A percentile compares a stretch with the other conserved stretches of the same genome.
phyloP scores from a whole-genome alignment of 2,113 vertebrate genomes.

The Procapra przewalskii region DNA sequence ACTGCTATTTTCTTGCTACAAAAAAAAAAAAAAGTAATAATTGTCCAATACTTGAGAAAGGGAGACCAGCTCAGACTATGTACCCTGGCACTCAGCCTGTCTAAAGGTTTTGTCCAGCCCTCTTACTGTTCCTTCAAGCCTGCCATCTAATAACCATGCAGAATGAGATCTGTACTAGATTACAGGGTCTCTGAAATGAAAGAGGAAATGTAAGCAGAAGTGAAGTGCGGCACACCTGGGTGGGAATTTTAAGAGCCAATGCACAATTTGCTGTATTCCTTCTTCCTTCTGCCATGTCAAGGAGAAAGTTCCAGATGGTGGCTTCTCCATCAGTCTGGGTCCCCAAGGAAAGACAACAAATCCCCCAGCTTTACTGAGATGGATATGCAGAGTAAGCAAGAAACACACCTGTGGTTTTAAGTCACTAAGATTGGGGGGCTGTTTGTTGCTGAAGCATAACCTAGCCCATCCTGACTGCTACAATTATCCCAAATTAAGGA shows the following conservation, averaged over 20 bases:
- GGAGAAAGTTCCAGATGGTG: neutral
- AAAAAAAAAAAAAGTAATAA: neutral
- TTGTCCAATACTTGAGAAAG: neutral
- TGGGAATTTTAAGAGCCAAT: neutral
- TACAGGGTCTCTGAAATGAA: neutral
- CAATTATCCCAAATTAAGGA: neutral
- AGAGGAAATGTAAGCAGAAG: neutral
- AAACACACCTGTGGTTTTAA: neutral
- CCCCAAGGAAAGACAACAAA: neutral
- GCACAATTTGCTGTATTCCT: neutral
- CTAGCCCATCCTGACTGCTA: neutral
- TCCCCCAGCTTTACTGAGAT: neutral
- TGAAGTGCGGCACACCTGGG: neutral
- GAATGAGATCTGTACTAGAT: neutral
- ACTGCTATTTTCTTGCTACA: conserved; percentile 17
- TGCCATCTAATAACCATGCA: neutral
- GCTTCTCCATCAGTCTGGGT: neutral
- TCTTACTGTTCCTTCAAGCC: neutral
- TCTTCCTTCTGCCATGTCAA: neutral
- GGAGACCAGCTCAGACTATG: neutral
- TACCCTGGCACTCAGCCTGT: neutral
- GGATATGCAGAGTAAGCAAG: neutral
- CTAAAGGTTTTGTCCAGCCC: neutral
- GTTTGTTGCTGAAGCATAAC: neutral
- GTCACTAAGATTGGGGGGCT: neutral